Base-by-base conservation (phyloP, 2,888 invertebrate species). In the Thelaira solivaga region DNA sequence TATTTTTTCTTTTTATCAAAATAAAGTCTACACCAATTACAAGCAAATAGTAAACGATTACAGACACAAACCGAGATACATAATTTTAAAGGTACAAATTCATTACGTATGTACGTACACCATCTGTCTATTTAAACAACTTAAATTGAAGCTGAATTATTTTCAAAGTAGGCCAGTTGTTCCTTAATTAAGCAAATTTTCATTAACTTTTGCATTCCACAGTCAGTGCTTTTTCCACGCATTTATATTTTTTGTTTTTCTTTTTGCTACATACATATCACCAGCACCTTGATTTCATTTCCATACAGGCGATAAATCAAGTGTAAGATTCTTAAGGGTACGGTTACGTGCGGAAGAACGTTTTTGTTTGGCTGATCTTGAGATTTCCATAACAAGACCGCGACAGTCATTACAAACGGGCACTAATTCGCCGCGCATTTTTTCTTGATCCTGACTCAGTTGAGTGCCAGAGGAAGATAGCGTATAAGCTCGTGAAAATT, bases 361-460 rank as follows among this genome's bases (percentile, higher is more conserved):
- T 80, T 94, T 94, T 73, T 94, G 94, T 75, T 88, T 87, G 94
- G 93, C 81, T 20, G 96, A 95, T 89, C 96, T 94, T 87, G 97
- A 97, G 87, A 97, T 97, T 90, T 97, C 96, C 83, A 96, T 92
- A 75, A 97, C 95, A 94, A 97, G 95, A 76, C 95, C 94, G 88
- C 96, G 96, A 90, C 97, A 98, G 91, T 97, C 97, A 88, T 95
- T 94, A 88, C 97, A 98, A 53, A 97, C 96, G 78, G 94, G 93
- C 94, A 97, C 96, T 86, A 95, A 93, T 76, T 95, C 93, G 82
- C 93, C 93, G 76, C 93, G 92, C 53, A 94, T 90, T 18, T 92
- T 91, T 86, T 94, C 94, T 47, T 90, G 90, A 64, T 91, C 89
- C 68, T 87, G 87, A 67, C 86, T 85, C 26, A 88, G 82, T 34